Conservation (phyloP, 2,888 invertebrate species). For the Coremacera marginata region DNA sequence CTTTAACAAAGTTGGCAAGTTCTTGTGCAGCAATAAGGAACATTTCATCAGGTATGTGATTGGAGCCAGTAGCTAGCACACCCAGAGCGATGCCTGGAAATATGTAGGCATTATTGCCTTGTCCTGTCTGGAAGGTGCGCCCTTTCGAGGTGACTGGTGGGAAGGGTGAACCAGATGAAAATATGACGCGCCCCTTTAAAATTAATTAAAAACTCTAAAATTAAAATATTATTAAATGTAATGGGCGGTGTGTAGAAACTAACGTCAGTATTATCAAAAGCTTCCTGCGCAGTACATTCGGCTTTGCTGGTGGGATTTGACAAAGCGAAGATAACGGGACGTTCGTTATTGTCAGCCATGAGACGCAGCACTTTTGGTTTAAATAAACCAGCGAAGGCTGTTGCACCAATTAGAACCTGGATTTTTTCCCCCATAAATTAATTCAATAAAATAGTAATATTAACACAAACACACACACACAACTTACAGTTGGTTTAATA, state of each 20-base stretch:
- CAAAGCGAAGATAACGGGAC: slow-evolving; percentile 95
- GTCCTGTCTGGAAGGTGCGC: slow-evolving; percentile 89
- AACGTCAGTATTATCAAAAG: slow-evolving; percentile 92
- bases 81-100: slow-evolving; percentile 97
- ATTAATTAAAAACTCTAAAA: background rate
- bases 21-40: slow-evolving; percentile 96
- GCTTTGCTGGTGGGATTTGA: slow-evolving; percentile 98
- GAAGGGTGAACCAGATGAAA: slow-evolving; percentile 97
- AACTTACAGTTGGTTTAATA: slow-evolving; percentile 88
- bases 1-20: slow-evolving; percentile 83
- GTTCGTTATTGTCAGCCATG: slow-evolving; percentile 88
- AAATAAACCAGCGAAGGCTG: slow-evolving; percentile 92
- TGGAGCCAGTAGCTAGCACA: slow-evolving; percentile 90
- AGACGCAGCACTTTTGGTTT: slow-evolving; percentile 85
- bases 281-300: slow-evolving; percentile 97
- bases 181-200: slow-evolving; percentile 89
- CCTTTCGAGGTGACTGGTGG: slow-evolving; percentile 84
- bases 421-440: background rate
- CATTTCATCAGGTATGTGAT: slow-evolving; percentile 93
- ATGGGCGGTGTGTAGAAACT: slow-evolving; percentile 61
- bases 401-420: slow-evolving; percentile 79
- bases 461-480: background rate
- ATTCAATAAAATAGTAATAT: background rate
- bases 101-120: slow-evolving; percentile 98
- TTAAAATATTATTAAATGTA: background rate